Evolutionary conservation across 2,888 invertebrate species (phyloP), one percentile per base, ranked within the genome.

Genomic region (Pandemis cinnamomeana): DNA sequence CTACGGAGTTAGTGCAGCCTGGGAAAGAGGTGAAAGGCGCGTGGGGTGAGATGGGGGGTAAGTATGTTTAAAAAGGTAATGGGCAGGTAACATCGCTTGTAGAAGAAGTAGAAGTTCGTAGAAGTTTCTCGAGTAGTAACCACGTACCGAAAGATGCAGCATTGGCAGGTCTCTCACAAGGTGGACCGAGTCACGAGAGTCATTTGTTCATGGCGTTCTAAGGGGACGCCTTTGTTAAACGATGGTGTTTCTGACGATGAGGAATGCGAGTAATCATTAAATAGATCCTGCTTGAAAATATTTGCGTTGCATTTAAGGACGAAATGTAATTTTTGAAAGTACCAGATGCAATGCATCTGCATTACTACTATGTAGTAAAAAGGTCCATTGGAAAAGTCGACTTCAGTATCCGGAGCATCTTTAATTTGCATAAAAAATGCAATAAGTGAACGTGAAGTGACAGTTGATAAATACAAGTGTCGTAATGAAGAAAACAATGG

Each of bases 401-500:
- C 27, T 27, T 58, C 58, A 11, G 5, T 20, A 58, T 58, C 58
- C 6, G 58, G 5, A 58, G 58, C 76, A 67, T 79, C 81, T 78
- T 80, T 79, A 75, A 90, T 90, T 90, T 87, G 84, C 89, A 89
- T 89, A 86, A 87, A 87, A 87, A 90, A 88, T 84, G 85, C 87
- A 90, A 87, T 86, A 86, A 86, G 82, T 78, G 81, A 85, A 83
- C 84, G 82, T 82, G 80, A 79, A 86, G 81, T 88, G 89, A 89
- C 89, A 86, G 85, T 82, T 90, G 89, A 91, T 90, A 90, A 90
- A 91, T 87, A 88, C 74, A 77, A 86, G 86, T 90, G 88, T 89
- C 87, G 91, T 91, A 91, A 92, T 90, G 87, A 91, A 85, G 91
- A 89, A 92, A 90, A 92, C 91, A 93, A 93, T 91, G 85, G 87